These are phyloP conservation scores for Hephaestus fuliginosus DNA, from an alignment of 2,797 vertebrate genomes.

Conservation along the genomic window DNA sequence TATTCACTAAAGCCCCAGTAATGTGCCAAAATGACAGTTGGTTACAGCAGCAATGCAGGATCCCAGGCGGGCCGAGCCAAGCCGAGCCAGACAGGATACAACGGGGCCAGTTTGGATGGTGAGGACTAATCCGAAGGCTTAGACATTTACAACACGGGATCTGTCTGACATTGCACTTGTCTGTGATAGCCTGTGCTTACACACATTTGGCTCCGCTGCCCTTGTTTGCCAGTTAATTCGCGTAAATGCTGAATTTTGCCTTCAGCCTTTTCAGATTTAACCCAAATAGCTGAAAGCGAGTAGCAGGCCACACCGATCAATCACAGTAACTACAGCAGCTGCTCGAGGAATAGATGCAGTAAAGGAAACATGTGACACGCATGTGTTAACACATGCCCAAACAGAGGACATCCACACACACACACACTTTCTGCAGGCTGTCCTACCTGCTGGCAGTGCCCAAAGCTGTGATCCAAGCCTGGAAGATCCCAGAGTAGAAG, in stretches of 20 bases:
- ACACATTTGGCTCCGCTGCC: constrained; percentile 50
- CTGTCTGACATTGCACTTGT: constrained; percentile 57
- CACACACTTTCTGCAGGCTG: constrained; percentile 26
- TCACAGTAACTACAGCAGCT: constrained; percentile 54
- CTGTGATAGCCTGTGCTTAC: constrained; percentile 52
- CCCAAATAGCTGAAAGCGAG: constrained; percentile 34
- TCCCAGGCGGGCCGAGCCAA: constrained; percentile 40
- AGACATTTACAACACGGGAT: constrained; percentile 66
- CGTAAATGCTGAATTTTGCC: constrained; percentile 30
- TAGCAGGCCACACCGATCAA: constrained; percentile 42
- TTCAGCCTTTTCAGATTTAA: constrained; percentile 30
- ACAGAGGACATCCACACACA: constrained; percentile 11
- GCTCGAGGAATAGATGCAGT: constrained; percentile 48
- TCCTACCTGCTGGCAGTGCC: constrained; percentile 90
- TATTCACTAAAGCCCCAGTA: constrained; percentile 71
- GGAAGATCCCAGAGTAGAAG: constrained; percentile 90
- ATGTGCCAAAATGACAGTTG: constrained; percentile 82
- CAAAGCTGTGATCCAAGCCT: constrained; percentile 91
- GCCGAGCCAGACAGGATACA: constrained; percentile 40
- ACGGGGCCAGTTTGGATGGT: constrained; percentile 62
- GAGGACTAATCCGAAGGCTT: constrained; percentile 70
- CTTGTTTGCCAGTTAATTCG: constrained; percentile 20
- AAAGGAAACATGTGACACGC: constrained; percentile 68
- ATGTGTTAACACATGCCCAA: constrained; percentile 60
- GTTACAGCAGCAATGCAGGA: constrained; percentile 50